Conservation (phyloP, 1,140 invertebrate species). For the Lamellibrachia luymesi region DNA sequence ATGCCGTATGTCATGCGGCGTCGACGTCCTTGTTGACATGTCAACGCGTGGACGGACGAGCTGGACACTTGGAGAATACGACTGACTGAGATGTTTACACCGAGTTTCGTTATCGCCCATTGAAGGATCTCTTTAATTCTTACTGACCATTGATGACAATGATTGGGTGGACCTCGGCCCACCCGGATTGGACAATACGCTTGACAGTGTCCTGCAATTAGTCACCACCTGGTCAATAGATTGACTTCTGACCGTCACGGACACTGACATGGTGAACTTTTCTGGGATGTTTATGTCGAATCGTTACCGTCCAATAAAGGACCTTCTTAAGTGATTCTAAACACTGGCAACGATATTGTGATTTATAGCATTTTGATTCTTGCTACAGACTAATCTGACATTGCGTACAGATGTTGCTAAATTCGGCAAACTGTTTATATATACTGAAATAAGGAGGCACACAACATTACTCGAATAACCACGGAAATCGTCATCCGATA, state of each 20-base stretch:
- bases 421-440: too few relatives aligned
- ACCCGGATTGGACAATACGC: background rate
- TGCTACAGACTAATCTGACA: too few relatives aligned
- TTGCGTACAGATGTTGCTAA: too few relatives aligned
- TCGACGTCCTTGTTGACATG: background rate
- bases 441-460: too few relatives aligned
- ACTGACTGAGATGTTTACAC: background rate
- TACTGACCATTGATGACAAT: background rate
- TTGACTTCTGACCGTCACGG: background rate
- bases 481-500: too few relatives aligned
- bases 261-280: too few relatives aligned
- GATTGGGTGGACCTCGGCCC: background rate
- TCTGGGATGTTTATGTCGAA: too few relatives aligned
- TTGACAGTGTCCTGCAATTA: background rate
- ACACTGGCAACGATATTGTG: too few relatives aligned
- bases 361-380: too few relatives aligned
- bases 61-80: background rate
- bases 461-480: too few relatives aligned
- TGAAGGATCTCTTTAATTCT: background rate
- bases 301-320: too few relatives aligned
- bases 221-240: background rate
- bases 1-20: background rate
- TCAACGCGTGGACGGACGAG: background rate
- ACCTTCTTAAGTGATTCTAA: too few relatives aligned
- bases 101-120: background rate